phyloP scores from a whole-genome alignment of 2,113 vertebrate genomes.

The Pelusios castaneus region DNA sequence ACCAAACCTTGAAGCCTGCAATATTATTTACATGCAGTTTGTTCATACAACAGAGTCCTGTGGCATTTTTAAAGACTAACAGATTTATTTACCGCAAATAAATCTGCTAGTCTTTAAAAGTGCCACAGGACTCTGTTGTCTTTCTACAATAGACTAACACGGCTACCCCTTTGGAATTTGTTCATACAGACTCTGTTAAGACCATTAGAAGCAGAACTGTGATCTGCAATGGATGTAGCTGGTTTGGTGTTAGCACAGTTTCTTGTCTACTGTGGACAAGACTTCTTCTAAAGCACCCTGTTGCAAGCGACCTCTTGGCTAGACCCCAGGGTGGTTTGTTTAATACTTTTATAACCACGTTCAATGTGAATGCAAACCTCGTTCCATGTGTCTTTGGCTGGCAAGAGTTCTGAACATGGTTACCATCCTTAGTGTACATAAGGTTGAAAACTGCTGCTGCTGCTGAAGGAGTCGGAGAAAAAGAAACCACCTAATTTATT shows the following conservation, averaged over 20 bases:
- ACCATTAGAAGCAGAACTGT: not conserved
- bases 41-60: not conserved
- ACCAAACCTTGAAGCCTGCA: not conserved
- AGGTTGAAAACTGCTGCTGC: constrained; percentile 41
- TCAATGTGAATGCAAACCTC: not conserved
- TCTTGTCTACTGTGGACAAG: not conserved
- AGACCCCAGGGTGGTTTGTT: not conserved
- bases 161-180: too few species aligned
- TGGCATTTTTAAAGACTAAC: too few species aligned
- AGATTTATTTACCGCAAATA: too few species aligned
- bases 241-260: not conserved
- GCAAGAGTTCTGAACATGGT: constrained; percentile 35
- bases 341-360: constrained; percentile 31
- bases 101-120: too few species aligned
- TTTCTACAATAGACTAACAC: too few species aligned
- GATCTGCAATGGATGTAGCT: not conserved
- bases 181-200: not conserved
- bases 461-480: constrained; percentile 25
- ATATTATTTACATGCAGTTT: not conserved
- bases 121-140: too few species aligned
- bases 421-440: constrained; percentile 28
- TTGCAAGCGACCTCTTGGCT: not conserved
- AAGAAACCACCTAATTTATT: not conserved
- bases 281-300: not conserved
- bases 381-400: constrained; percentile 12